These are phyloP conservation scores for Platichthys flesus DNA, from an alignment of 2,113 vertebrate species.

Conservation along the genomic window DNA sequence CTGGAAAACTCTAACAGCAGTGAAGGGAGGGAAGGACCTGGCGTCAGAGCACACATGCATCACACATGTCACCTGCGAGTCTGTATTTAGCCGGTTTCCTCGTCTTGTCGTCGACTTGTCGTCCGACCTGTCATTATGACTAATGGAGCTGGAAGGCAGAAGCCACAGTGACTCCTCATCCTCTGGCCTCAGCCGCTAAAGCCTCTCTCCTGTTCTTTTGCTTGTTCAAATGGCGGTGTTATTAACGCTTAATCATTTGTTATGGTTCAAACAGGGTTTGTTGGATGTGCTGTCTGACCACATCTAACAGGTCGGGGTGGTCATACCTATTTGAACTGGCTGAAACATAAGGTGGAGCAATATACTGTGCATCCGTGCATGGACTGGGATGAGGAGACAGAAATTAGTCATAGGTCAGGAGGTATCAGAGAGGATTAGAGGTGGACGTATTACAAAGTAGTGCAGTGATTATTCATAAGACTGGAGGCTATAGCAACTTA, in stretches of 20 bases:
- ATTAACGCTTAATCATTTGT: conserved; percentile 15
- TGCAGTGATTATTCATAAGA: neutral
- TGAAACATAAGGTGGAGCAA: conserved; percentile 25
- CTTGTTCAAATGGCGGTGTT: conserved; percentile 9
- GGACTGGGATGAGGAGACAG: conserved; percentile 12
- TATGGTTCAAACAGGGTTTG: conserved; percentile 24
- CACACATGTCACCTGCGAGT: conserved; percentile 5
- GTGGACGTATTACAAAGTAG: neutral
- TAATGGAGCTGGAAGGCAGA: conserved; percentile 30
- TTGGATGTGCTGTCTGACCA: conserved; percentile 22
- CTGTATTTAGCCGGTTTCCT: conserved; percentile 30
- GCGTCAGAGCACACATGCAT: neutral
- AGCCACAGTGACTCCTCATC: conserved; percentile 25
- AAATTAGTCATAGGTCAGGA: conserved; percentile 28
- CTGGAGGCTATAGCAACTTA: neutral
- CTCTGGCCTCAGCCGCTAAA: neutral
- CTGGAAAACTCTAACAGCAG: neutral
- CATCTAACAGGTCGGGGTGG: conserved; percentile 15
- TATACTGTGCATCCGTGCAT: neutral
- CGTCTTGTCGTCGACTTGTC: conserved; percentile 5
- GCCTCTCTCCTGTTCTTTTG: conserved; percentile 1
- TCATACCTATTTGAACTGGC: conserved; percentile 17
- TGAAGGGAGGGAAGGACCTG: neutral
- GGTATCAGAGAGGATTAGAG: conserved; percentile 8
- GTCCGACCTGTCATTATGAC: conserved; percentile 57